A percentile compares a stretch with the other conserved stretches of the same genome.
Evolutionary conservation across 2,888 invertebrate genomes (phyloP).

Genomic region (Helicoverpa assulta): DNA sequence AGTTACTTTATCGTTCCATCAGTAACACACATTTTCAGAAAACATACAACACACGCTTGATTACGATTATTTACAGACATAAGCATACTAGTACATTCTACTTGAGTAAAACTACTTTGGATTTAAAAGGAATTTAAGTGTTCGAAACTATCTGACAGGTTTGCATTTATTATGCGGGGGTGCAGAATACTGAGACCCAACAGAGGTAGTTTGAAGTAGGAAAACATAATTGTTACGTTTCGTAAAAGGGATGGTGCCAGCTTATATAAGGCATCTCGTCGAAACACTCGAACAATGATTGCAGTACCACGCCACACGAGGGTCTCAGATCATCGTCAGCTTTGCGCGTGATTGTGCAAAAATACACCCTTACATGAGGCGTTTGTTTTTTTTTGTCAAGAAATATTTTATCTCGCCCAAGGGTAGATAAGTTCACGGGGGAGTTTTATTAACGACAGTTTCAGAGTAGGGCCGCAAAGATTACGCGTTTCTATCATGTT

Average conservation of each 20-base stretch:
- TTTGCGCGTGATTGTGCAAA: conserved; percentile 69
- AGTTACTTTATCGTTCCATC: conserved; percentile 9
- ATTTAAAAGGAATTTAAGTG: conserved; percentile 20
- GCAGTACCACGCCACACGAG: not conserved
- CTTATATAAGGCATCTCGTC: not conserved
- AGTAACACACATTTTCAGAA: not conserved
- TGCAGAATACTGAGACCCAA: conserved; percentile 7
- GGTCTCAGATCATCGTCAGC: conserved; percentile 19
- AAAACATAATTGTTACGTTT: not conserved
- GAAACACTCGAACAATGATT: not conserved
- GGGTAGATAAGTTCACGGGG: conserved; percentile 79
- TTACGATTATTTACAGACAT: too few relatives aligned
- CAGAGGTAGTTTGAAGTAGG: not conserved
- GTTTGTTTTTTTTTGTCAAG: conserved; percentile 75
- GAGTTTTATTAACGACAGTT: conserved; percentile 86
- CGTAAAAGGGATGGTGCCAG: not conserved
- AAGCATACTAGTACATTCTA: too few relatives aligned
- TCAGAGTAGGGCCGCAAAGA: conserved; percentile 76
- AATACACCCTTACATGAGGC: conserved; percentile 58
- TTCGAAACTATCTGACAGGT: conserved; percentile 48
- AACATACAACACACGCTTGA: not conserved
- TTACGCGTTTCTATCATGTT: conserved; percentile 79
- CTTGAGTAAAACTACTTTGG: conserved; percentile 8
- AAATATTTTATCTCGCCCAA: conserved; percentile 80
- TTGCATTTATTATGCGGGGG: conserved; percentile 36